Evolutionary conservation across 2,888 invertebrate species (phyloP).

Genomic region (Archips xylosteana): DNA sequence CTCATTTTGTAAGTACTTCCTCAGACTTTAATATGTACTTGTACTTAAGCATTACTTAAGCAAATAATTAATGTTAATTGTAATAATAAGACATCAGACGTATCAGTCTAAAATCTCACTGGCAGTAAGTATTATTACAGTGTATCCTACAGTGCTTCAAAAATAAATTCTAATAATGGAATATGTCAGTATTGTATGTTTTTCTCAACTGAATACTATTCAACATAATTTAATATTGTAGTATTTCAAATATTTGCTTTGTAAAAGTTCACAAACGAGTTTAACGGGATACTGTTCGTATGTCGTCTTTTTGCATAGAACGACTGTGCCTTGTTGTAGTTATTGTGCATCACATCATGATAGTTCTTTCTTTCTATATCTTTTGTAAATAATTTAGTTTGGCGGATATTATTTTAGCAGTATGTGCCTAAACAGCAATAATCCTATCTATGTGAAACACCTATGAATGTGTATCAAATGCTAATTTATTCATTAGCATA

Average conservation of each 20-base stretch:
- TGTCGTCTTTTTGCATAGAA: neutral
- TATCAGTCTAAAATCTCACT: neutral
- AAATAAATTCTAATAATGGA: too few species aligned
- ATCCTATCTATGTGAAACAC: too few species aligned
- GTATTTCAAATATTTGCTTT: neutral
- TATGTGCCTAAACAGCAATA: neutral
- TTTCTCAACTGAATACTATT: too few species aligned
- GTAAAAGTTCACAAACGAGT: too few species aligned
- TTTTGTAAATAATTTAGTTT: neutral
- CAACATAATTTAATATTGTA: too few species aligned
- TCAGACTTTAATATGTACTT: too few species aligned
- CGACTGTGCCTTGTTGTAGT: conserved; percentile 4
- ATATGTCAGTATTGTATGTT: too few species aligned
- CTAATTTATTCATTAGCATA: neutral
- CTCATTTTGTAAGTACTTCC: neutral
- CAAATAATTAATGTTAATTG: too few species aligned
- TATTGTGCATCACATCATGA: neutral
- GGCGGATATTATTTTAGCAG: neutral
- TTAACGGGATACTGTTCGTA: neutral
- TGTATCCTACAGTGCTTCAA: too few species aligned
- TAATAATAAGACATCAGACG: too few species aligned
- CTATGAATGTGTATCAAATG: neutral
- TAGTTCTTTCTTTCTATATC: too few species aligned
- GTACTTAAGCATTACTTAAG: too few species aligned
- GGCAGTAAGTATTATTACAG: neutral